phyloP scores from a whole-genome alignment of 2,113 vertebrate species.

The Neolamprologus cancellatus region DNA sequence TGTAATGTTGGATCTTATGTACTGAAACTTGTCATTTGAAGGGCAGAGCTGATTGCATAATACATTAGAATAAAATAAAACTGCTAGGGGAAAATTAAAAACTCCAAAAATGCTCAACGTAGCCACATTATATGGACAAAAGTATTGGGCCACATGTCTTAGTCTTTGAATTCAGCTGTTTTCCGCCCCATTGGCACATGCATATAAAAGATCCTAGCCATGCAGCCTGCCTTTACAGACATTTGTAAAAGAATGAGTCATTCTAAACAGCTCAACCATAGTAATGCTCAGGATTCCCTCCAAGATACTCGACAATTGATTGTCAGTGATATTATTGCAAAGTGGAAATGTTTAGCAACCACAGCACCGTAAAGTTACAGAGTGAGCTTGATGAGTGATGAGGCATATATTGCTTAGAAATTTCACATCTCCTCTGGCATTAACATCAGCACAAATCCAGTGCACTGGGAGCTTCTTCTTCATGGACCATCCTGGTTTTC shows the following conservation, averaged over 20 bases:
- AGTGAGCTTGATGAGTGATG: background rate
- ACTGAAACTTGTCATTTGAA: background rate
- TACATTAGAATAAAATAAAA: background rate
- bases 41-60: background rate
- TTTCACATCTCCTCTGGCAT: rapidly evolving
- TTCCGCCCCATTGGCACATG: background rate
- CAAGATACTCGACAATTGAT: background rate
- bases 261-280: background rate
- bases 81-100: background rate
- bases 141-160: background rate
- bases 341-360: background rate
- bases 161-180: background rate
- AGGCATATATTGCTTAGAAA: background rate
- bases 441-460: background rate
- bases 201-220: background rate
- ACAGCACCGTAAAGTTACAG: background rate
- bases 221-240: background rate
- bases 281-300: background rate
- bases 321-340: background rate
- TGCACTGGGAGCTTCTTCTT: background rate
- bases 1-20: background rate
- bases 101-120: background rate
- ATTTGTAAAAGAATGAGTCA: background rate
- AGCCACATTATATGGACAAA: background rate
- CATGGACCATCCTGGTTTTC: background rate